phyloP scores from a whole-genome alignment of 2,888 invertebrate genomes.

The Diarsia dahlii region DNA sequence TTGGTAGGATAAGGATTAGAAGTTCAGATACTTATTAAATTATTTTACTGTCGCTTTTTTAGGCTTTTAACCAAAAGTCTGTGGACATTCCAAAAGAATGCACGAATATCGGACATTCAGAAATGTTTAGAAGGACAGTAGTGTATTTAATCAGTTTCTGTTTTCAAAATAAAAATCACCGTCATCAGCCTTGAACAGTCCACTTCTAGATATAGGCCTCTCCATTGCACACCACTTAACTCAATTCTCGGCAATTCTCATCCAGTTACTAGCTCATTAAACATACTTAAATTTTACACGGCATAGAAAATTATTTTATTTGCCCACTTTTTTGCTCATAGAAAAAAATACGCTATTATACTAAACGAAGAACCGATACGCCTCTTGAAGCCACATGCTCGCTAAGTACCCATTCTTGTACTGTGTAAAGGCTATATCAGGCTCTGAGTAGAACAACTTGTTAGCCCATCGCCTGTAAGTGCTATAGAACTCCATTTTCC shows the following conservation, averaged over 20 bases:
- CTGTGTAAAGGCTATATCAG: slow-evolving; percentile 36
- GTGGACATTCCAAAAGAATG: too few species aligned
- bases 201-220: too few species aligned
- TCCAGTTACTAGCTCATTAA: not conserved
- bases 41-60: not conserved
- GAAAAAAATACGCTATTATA: not conserved
- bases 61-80: not conserved
- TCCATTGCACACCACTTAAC: too few species aligned
- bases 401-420: slow-evolving; percentile 31
- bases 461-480: slow-evolving; percentile 50
- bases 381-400: slow-evolving; percentile 32
- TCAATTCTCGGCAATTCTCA: not conserved
- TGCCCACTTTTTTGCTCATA: not conserved
- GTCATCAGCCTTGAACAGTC: too few species aligned
- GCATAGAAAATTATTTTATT: not conserved
- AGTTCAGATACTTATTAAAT: too few species aligned
- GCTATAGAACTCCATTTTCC: slow-evolving; percentile 47
- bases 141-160: not conserved
- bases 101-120: not conserved
- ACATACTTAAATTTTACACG: not conserved
- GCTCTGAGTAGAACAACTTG: slow-evolving; percentile 50
- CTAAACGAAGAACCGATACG: slow-evolving; percentile 5
- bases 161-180: not conserved
- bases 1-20: not conserved
- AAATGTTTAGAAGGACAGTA: not conserved